Evolutionary conservation across 1,140 invertebrate species (phyloP).

Genomic region (Pseudoatta argentina): DNA sequence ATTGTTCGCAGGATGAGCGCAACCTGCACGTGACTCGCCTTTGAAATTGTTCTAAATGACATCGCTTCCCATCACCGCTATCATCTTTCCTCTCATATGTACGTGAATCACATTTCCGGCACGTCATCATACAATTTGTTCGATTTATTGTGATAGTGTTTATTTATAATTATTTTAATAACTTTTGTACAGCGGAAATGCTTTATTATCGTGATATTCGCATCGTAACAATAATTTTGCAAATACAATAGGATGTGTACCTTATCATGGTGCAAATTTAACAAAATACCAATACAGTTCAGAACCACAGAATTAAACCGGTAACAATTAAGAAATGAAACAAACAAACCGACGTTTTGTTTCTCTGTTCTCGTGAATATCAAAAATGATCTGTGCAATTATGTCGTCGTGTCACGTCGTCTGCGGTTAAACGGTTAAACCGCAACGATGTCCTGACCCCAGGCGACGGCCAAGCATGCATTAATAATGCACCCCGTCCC

Average conservation of each 20-base stretch:
- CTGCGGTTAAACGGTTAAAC: slow-evolving; percentile 35
- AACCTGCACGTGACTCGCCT: slow-evolving; percentile 63
- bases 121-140: slow-evolving; percentile 7
- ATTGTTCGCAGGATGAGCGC: slow-evolving; percentile 64
- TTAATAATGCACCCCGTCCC: slow-evolving; percentile 30
- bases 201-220: neutral
- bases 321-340: neutral
- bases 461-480: neutral
- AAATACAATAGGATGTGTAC: neutral
- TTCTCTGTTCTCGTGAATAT: neutral
- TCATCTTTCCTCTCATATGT: slow-evolving; percentile 29
- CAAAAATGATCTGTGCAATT: neutral
- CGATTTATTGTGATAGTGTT: neutral
- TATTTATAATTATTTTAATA: slow-evolving; percentile 21
- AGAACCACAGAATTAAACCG: neutral
- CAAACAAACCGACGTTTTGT: neutral
- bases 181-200: neutral
- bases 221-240: neutral
- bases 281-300: neutral
- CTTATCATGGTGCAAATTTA: neutral
- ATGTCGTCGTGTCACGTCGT: neutral
- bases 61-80: slow-evolving; percentile 53
- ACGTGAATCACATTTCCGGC: slow-evolving; percentile 27
- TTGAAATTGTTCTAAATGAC: slow-evolving; percentile 69
- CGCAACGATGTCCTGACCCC: neutral